Conservation (phyloP, 53 echinoderm and acorn worm species). For the Hippasteria phrygiana region DNA sequence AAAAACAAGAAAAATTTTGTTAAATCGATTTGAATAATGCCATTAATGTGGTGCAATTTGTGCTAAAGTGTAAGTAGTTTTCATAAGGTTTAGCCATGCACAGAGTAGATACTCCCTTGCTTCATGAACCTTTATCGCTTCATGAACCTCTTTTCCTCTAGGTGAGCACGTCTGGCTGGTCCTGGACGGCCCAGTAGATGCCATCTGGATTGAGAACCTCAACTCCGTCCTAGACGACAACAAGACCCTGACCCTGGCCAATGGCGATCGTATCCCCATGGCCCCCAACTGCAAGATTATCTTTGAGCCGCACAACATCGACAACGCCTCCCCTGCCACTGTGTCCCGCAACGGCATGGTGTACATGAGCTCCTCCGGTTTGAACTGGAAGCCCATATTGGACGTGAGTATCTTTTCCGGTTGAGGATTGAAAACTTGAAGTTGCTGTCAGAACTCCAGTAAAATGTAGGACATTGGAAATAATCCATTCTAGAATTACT, state of each 20-base stretch:
- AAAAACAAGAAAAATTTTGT: too few relatives aligned
- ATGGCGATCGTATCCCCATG: constrained; percentile 99
- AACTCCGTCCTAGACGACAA: constrained; percentile 98
- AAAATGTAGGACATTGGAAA: too few relatives aligned
- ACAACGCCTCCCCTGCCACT: constrained; percentile 97
- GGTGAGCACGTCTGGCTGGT: constrained; percentile 98
- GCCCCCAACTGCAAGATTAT: constrained; percentile 97
- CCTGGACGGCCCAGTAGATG: constrained; percentile 99
- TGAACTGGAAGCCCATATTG: constrained; percentile 95
- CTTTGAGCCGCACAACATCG: constrained; percentile 99
- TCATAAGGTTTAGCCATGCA: too few relatives aligned
- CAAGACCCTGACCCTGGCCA: constrained; percentile 98
- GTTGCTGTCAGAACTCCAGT: neutral
- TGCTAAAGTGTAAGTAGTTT: too few relatives aligned
- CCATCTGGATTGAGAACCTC: constrained; percentile 99
- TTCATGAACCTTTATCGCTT: neutral
- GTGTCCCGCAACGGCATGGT: constrained; percentile 99
- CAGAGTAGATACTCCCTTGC: too few relatives aligned
- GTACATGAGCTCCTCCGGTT: constrained; percentile 98
- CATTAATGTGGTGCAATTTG: too few relatives aligned
- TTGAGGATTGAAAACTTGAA: neutral
- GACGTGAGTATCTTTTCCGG: constrained; percentile 70
- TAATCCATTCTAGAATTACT: too few relatives aligned
- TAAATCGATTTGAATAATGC: too few relatives aligned
- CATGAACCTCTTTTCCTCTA: constrained; percentile 12